Conservation (phyloP, 2,113 vertebrate genomes). For the Neodontobutis hainanensis region DNA sequence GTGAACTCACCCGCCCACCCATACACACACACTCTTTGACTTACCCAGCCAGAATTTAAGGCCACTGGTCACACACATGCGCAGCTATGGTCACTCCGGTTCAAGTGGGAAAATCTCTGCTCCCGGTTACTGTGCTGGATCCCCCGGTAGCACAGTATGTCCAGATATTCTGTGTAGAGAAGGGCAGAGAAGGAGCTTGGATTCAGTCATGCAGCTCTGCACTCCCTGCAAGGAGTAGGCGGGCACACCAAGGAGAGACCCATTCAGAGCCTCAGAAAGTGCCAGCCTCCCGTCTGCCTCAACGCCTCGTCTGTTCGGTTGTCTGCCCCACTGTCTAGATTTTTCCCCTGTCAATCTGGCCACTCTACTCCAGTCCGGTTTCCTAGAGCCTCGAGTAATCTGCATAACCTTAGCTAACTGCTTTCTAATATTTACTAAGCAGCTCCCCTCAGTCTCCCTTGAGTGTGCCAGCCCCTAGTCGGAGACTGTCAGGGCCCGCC, state of each 20-base stretch:
- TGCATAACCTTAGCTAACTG: slow-evolving; percentile 48
- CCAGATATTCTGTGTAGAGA: slow-evolving; percentile 68
- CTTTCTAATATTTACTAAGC: slow-evolving; percentile 49
- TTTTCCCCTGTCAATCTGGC: slow-evolving; percentile 42
- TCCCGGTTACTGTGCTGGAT: slow-evolving; percentile 32
- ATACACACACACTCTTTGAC: slow-evolving; percentile 36
- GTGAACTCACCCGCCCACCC: slow-evolving; percentile 46
- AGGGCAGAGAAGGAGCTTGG: slow-evolving; percentile 66
- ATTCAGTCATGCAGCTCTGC: slow-evolving; percentile 74
- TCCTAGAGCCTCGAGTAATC: slow-evolving; percentile 26
- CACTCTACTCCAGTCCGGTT: slow-evolving; percentile 24
- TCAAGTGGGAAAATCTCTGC: slow-evolving; percentile 33
- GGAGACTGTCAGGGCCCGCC: slow-evolving; percentile 79
- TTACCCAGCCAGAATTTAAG: slow-evolving; percentile 63
- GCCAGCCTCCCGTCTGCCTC: slow-evolving; percentile 62
- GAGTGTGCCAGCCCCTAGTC: slow-evolving; percentile 66
- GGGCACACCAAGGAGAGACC: slow-evolving; percentile 66
- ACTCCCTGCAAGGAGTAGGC: slow-evolving; percentile 69
- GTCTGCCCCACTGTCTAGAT: slow-evolving; percentile 48
- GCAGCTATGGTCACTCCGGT: slow-evolving; percentile 25
- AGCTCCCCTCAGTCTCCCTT: slow-evolving; percentile 38
- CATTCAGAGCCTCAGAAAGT: slow-evolving; percentile 69
- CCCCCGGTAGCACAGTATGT: slow-evolving; percentile 40
- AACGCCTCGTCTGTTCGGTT: slow-evolving; percentile 40
- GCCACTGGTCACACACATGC: slow-evolving; percentile 20